A percentile compares a stretch with the other conserved stretches of the same genome.
Conservation (phyloP, 2,113 vertebrate genomes). For the Rhagologus leucostigma region DNA sequence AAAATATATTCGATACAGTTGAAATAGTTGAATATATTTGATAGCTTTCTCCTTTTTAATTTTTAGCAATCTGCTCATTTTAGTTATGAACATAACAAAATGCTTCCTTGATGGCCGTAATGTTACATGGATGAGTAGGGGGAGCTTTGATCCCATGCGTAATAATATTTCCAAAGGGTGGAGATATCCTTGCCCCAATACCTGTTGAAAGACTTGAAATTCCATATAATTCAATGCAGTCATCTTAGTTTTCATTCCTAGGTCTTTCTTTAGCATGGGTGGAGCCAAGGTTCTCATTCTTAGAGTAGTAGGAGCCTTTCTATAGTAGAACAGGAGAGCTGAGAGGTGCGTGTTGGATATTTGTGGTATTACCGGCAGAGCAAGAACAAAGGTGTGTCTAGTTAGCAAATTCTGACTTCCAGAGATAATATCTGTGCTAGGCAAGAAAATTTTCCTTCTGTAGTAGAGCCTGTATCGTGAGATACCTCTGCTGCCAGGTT, state of each 20-base stretch:
- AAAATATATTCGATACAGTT: not conserved
- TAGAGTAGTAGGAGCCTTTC: not conserved
- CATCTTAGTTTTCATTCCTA: not conserved
- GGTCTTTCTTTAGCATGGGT: not conserved
- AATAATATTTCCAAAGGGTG: not conserved
- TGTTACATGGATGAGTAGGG: not conserved
- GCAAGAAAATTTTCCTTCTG: not conserved
- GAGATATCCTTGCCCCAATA: not conserved
- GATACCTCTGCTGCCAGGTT: not conserved
- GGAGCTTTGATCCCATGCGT: not conserved
- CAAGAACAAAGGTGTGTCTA: not conserved
- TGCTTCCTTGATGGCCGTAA: not conserved
- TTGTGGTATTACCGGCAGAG: not conserved
- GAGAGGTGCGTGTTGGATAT: not conserved
- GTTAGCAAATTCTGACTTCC: not conserved
- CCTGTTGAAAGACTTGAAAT: not conserved
- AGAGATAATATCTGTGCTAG: not conserved
- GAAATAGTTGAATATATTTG: not conserved
- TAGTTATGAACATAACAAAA: not conserved
- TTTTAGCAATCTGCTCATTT: not conserved
- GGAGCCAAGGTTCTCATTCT: not conserved
- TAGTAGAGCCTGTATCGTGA: rapidly evolving
- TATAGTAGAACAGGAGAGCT: not conserved
- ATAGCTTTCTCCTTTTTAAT: not conserved
- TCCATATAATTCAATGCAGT: not conserved